Evolutionary conservation across 2,113 vertebrate species (phyloP).

Genomic region (Tachysurus vachellii): DNA sequence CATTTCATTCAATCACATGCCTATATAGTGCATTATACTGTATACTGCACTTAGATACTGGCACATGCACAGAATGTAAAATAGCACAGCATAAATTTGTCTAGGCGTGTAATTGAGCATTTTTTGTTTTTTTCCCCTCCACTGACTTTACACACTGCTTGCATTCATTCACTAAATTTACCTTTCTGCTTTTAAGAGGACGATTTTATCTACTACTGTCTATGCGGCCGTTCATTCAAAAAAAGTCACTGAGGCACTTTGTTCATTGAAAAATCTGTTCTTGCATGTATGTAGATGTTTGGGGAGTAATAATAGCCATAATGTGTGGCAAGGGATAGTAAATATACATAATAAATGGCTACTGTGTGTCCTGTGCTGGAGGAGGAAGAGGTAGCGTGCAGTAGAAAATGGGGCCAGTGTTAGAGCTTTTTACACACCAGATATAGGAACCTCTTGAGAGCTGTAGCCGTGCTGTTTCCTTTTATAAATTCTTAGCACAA

Average conservation of each 20-base stretch:
- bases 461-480: constrained; percentile 26
- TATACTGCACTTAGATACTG: neutral
- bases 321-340: constrained; percentile 34
- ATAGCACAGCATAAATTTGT: constrained; percentile 30
- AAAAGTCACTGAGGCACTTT: neutral
- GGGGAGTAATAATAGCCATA: constrained; percentile 24
- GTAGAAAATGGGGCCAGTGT: constrained; percentile 36
- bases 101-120: neutral
- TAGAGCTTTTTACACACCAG: constrained; percentile 41
- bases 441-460: constrained; percentile 47
- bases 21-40: neutral
- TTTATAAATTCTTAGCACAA: constrained; percentile 44
- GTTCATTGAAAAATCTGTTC: constrained; percentile 12
- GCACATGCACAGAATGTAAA: neutral
- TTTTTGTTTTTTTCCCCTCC: neutral
- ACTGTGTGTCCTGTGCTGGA: constrained; percentile 28
- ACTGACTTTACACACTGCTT: neutral
- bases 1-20: neutral
- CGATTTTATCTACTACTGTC: neutral
- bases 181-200: neutral
- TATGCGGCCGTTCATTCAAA: neutral
- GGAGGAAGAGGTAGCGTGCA: neutral
- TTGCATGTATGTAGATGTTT: constrained; percentile 17
- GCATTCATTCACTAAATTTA: neutral
- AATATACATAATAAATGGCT: constrained; percentile 46